Evolutionary conservation across 2,113 vertebrate species (phyloP).

Genomic region (Myrmophylax atrothorax): DNA sequence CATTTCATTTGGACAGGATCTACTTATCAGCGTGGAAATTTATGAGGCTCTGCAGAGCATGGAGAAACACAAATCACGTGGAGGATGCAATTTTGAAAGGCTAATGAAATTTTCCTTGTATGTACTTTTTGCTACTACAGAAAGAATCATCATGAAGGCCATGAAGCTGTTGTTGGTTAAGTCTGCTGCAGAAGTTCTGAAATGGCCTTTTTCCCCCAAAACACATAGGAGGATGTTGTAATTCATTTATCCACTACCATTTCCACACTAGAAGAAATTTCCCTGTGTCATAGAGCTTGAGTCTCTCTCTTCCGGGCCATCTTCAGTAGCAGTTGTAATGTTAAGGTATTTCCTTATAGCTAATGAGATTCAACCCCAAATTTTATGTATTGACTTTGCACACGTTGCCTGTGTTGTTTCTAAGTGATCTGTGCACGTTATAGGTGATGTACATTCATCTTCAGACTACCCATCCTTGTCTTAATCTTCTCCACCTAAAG

Average conservation of each 20-base stretch:
- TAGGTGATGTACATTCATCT: background rate
- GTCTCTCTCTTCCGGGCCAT: background rate
- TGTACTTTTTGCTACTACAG: background rate
- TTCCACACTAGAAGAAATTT: background rate
- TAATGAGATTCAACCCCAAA: background rate
- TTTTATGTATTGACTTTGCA: background rate
- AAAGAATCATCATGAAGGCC: background rate
- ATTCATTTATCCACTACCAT: background rate
- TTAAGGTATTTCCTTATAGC: background rate
- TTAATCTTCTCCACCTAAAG: slow-evolving; percentile 6
- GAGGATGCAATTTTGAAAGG: background rate
- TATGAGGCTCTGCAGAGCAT: background rate
- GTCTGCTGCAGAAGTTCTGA: background rate
- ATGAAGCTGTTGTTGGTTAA: background rate
- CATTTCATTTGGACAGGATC: slow-evolving; percentile 41
- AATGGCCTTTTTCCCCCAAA: background rate
- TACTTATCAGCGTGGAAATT: background rate
- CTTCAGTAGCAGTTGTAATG: background rate
- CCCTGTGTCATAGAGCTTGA: background rate
- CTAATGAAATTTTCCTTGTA: background rate
- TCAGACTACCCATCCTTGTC: background rate
- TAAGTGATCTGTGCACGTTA: background rate
- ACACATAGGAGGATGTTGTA: background rate
- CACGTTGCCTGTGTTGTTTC: background rate
- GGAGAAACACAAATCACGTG: background rate